Conservation (phyloP, 2,113 vertebrate genomes). For the Erythrocercus mccallii region DNA sequence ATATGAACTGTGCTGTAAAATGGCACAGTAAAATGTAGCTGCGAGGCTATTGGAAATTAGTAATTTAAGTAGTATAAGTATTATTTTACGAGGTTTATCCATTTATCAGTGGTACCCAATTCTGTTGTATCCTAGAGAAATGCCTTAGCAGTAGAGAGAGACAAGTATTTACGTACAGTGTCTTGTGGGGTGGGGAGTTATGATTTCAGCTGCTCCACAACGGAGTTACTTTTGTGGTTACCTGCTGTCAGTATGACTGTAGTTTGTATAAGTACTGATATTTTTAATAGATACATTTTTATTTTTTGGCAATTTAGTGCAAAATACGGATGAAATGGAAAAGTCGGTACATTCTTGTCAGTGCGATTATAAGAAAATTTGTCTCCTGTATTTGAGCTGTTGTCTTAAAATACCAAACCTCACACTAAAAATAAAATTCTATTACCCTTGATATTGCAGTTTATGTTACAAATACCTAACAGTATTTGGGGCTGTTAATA, state of each 20-base stretch:
- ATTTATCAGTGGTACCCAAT: neutral
- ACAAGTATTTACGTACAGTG: neutral
- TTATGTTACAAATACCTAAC: neutral
- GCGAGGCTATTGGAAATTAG: slow-evolving; percentile 16
- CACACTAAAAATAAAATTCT: neutral
- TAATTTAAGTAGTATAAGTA: slow-evolving; percentile 19
- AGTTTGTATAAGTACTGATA: neutral
- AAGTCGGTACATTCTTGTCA: neutral
- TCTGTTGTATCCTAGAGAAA: neutral
- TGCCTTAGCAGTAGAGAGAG: neutral
- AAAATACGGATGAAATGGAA: neutral
- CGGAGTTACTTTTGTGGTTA: neutral
- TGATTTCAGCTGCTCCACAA: neutral
- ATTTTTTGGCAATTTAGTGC: neutral
- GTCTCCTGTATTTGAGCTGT: neutral
- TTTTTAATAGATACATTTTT: neutral
- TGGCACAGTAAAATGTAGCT: slow-evolving; percentile 24
- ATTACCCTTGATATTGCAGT: neutral
- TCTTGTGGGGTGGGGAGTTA: neutral
- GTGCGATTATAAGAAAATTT: neutral
- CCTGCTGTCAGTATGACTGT: neutral
- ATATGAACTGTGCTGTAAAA: slow-evolving; percentile 1
- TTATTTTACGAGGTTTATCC: neutral
- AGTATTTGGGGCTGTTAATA: neutral
- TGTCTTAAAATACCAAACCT: neutral